Evolutionary conservation across 1,140 invertebrate species (phyloP), one percentile per base, ranked within the genome.

Genomic region (Aphaenogaster rudis): DNA sequence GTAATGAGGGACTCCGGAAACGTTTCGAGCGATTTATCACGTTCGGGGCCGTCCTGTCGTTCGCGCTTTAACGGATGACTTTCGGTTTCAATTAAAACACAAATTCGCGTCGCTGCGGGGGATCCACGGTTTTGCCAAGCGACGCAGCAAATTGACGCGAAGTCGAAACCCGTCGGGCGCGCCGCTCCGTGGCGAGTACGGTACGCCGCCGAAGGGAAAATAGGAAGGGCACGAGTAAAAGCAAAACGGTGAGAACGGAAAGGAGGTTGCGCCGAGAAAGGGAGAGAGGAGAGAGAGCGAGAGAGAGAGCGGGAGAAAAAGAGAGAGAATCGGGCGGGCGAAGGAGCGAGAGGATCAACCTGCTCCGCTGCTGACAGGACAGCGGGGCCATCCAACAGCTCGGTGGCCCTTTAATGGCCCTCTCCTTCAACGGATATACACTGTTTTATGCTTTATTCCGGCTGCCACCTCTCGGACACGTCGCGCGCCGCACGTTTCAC

Each of bases 321-420:
- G 66, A 85, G 21, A 76, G n/a, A 81, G 72, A 39, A 74, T n/a
- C 57, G 33, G 6, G 78, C 48, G 78, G n/a, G 48, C 33, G 42
- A 59, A 33, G 50, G 69, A 71, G 42, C 52, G 42, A 63, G 84
- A 91, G 82, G 54, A 36, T 50, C 66, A 88, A 77, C 66, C 86
- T 88, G 89, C 64, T 59, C 28, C 72, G 85, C n/a, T 45, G 89
- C 57, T 76, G 89, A 90, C 88, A 85, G 78, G 57, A 90, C 86
- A 80, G 80, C 17, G 71, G 67, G 72, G 74, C 57, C 61, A 77
- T 86, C 88, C 63, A 86, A 89, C 84, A 76, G 79, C 88, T 86
- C 61, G 86, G 61, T 88, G 85, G 88, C 63, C 85, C 88, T 88
- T 91, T 91, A 92, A 92, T 92, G 90, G 72, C 61, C 61, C 89